Conservation (phyloP, 2,797 vertebrate species). For the Austrolebias charrua region DNA sequence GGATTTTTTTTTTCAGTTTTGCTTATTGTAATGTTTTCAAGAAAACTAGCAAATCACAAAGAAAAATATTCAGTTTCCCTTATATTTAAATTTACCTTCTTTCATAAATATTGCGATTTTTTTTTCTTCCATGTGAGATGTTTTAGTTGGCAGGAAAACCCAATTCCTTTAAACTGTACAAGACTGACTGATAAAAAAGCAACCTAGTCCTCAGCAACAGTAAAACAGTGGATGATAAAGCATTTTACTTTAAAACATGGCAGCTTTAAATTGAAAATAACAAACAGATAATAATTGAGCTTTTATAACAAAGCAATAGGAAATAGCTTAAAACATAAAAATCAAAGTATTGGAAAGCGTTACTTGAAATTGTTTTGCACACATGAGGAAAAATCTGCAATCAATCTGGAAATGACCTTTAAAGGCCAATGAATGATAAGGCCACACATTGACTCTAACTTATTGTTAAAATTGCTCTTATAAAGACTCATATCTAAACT, state of each 20-base stretch:
- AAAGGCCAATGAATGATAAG: conserved; percentile 40
- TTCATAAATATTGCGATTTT: too few relatives aligned
- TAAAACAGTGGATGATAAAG: too few relatives aligned
- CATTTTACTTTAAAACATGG: too few relatives aligned
- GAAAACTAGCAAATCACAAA: not conserved
- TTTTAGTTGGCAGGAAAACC: too few relatives aligned
- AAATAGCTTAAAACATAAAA: conserved; percentile 21
- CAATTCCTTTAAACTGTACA: too few relatives aligned
- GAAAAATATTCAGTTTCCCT: not conserved
- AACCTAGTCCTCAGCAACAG: not conserved
- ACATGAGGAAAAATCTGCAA: conserved; percentile 27
- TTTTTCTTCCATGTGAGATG: too few relatives aligned
- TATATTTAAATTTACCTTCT: too few relatives aligned
- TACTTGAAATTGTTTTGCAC: conserved; percentile 17
- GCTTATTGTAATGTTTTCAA: not conserved
- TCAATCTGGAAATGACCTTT: conserved; percentile 39
- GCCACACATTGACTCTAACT: conserved; percentile 27
- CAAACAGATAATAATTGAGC: too few relatives aligned
- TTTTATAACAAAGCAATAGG: too few relatives aligned
- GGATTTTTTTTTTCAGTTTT: not conserved
- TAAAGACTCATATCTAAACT: conserved; percentile 28
- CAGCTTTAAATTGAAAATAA: too few relatives aligned
- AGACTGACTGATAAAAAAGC: not conserved
- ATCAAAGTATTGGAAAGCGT: conserved; percentile 24
- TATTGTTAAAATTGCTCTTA: conserved; percentile 34